Evolutionary conservation across 2,888 invertebrate genomes (phyloP), one percentile per base, ranked within the genome.

Genomic region (Drosophila ezoana): DNA sequence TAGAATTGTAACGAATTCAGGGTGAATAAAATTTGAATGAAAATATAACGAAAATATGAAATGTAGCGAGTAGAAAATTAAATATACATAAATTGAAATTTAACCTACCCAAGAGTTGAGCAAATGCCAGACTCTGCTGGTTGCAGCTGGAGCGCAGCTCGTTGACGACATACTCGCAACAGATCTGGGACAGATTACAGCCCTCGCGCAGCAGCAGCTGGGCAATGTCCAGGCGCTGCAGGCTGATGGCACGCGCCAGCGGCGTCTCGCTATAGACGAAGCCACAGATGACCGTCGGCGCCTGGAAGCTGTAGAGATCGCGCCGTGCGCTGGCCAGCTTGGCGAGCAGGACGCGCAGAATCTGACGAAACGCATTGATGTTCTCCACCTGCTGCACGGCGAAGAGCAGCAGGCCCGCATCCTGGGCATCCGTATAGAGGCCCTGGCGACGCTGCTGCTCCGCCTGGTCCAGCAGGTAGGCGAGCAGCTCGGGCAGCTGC

Each of bases 261-360:
- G 96, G 95, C 0, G 96, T 95, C 69, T 95, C 94, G 2, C 95
- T 96, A 48, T 79, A 87, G 4, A 82, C 45, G 16, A 87, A 58
- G 5, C 81, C 78, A 3, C 89, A 89, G 18, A 85, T 38, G 2
- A 74, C 57, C 0, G 58, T 70, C 16, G 62, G 72, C 91, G 91
- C 95, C 95, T 53, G 95, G 92, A 68, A 94, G 37, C 67, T 64
- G 35, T 87, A 85, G 1, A 85, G 51, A 54, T 85, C 87, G 8
- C 53, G 33, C 1, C 86, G 72, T 9, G 76, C 82, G 9, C 68
- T 93, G 16, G 93, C 92, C 2, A 95, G 94, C 59, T 94, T 93
- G 51, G 93, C 91, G 6, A 91, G 75, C 37, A 92, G 68, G 1
- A 91, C 75, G 2, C 91, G 85, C 5, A 91, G 72, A 1, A 92